Evolutionary conservation across 2,888 invertebrate species (phyloP), one percentile per base, ranked within the genome.

Genomic region (Hydrotaea diabolus): DNA sequence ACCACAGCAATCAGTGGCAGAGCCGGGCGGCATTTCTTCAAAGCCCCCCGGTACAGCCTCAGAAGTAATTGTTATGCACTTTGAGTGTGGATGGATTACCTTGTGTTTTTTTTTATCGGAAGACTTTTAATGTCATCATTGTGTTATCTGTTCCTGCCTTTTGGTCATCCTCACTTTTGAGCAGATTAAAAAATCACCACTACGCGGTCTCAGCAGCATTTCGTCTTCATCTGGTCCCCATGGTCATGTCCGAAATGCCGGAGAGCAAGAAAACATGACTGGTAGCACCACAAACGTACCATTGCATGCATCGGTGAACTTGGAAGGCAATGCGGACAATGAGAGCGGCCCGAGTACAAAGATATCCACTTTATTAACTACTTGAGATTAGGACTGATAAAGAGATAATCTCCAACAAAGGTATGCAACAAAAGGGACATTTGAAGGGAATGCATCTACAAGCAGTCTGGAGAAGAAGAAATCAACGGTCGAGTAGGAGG

Each of bases 351-450:
- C 86, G 88, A 90, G 88, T 88, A 91, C 91, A 91, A 91, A 91
- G 89, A 78, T 88, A 88, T 89, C 90, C 91, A 91, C 91, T 91
- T 90, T 91, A 91, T 91, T 90, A 91, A 91, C 90, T 91, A 91
- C 91, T 91, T 91, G 91, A 91, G 90, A 91, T 91, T 91, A 91
- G 87, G 88, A 86, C 91, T 90, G 90, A 91, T 91, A 91, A 91
- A 89, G 88, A 90, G 91, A 90, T 91, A 91, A 91, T 91, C 90
- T 71, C 21, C 53, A 57, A 72, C 80, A 80, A 74, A 66, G 17
- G 62, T 39, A 36, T 9, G 13, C 74, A 74, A 57, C 39, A 74
- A 21, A 77, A 73, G 66, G 39, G 39, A 13, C 66, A 43, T 23
- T 59, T 19, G 64, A 46, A 55, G 21, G 36, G 26, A 49, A 53